Conservation (phyloP, 2,888 invertebrate genomes). For the Orchestes rusci region DNA sequence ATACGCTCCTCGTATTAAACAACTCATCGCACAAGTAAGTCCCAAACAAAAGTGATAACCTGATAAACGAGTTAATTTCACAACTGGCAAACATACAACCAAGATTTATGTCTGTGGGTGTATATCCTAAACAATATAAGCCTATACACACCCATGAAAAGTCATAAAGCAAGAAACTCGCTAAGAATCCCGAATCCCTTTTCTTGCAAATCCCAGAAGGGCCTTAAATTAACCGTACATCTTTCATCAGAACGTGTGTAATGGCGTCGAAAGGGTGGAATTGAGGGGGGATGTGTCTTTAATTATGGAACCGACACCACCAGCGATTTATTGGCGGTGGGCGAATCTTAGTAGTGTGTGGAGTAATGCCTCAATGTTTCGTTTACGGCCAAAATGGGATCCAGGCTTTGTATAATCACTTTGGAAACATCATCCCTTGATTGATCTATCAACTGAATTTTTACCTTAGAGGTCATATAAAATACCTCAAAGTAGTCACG, state of each 20-base stretch:
- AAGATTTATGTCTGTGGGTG: slow-evolving; percentile 7
- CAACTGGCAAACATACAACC: too few species aligned
- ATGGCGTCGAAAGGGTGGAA: slow-evolving; percentile 23
- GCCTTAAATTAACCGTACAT: slow-evolving; percentile 27
- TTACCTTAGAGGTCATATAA: too few species aligned
- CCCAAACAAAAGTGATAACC: too few species aligned
- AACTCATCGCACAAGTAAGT: too few species aligned
- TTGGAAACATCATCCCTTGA: too few species aligned
- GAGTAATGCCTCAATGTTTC: slow-evolving; percentile 15
- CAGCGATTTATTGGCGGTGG: slow-evolving; percentile 23
- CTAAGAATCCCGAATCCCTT: slow-evolving; percentile 27
- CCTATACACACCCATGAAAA: slow-evolving; percentile 21
- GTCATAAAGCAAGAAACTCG: slow-evolving; percentile 26
- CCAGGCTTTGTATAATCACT: slow-evolving; percentile 1
- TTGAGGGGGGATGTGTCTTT: slow-evolving; percentile 29
- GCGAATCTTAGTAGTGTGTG: slow-evolving; percentile 16
- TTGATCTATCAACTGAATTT: too few species aligned
- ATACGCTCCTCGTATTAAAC: too few species aligned
- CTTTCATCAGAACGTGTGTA: slow-evolving; percentile 27
- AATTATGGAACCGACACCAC: slow-evolving; percentile 34
- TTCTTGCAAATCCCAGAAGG: slow-evolving; percentile 24
- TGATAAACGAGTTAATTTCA: slow-evolving; percentile 4
- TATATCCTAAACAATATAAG: slow-evolving; percentile 19
- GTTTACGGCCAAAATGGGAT: slow-evolving; percentile 11
- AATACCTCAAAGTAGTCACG: too few species aligned